Evolutionary conservation across 2,797 vertebrate genomes (phyloP).

Genomic region (Nannoperca obscura): DNA sequence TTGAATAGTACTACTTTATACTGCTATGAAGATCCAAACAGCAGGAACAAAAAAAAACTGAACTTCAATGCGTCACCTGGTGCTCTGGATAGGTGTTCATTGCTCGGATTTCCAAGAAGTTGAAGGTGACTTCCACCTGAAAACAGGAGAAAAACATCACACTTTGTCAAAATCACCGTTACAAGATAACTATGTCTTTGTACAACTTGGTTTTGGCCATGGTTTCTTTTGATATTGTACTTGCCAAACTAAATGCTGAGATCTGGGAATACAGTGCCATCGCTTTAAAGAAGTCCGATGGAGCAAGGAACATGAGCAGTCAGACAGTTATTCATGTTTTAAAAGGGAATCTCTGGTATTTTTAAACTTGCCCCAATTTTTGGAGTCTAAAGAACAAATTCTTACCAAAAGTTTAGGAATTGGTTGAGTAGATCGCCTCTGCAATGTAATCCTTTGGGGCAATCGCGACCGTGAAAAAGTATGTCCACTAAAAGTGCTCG

Average conservation of each 20-base stretch:
- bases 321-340: no score
- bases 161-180: background rate
- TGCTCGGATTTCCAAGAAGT: slow-evolving; percentile 92
- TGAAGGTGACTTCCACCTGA: slow-evolving; percentile 92
- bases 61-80: slow-evolving; percentile 80
- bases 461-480: no score
- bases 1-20: background rate
- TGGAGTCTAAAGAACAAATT: no score
- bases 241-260: background rate
- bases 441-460: no score
- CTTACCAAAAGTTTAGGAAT: no score
- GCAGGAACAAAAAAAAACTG: background rate
- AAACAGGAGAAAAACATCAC: slow-evolving; percentile 27
- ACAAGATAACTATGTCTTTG: background rate
- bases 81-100: slow-evolving; percentile 90
- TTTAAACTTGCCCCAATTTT: no score
- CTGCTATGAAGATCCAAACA: background rate
- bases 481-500: no score
- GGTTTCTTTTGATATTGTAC: background rate
- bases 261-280: background rate
- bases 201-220: background rate
- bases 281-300: background rate
- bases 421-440: no score
- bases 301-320: background rate
- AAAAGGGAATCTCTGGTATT: no score